Evolutionary conservation across 2,113 vertebrate species (phyloP), one percentile per base, ranked within the genome.

Genomic region (Grammomys dolichurus): DNA sequence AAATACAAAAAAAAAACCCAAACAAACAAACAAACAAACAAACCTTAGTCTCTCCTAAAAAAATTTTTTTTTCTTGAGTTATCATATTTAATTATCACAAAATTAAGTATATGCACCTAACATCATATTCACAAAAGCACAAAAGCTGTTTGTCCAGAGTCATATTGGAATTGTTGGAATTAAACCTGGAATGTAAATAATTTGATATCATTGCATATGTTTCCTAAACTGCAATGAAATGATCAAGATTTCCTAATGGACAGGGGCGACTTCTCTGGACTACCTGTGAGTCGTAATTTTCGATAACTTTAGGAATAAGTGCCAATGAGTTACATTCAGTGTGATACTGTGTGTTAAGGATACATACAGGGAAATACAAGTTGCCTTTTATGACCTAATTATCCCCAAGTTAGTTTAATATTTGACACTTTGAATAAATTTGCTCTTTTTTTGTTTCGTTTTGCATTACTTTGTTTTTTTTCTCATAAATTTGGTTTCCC

Each of bases 231-330:
- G 33, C 9, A 81, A 7, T 72, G 2, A 75, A 92, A 82, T 91
- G 51, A 28, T n/a, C 48, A 89, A 93, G 40, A 36, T 17, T 9
- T 92, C 33, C 92, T n/a, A 93, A 60, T 40, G 5, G 4, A 13
- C 28, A 93, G n/a, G 1, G 20, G 22, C 48, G 43, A 81, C 46
- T 40, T 26, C 19, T 92, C 4, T 46, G 36, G 7, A 89, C 90
- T 90, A 16, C 56, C 77, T 95, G 56, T 76, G 73, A 90, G 31
- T n/a, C 24, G 12, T 88, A 31, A 87, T 5, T 88, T 85, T 93
- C 91, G 48, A 54, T 20, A 95, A 46, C 1, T 22, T 88, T 88
- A 87, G 16, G 24, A 60, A 58, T 58, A 60, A 93, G 12, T 60
- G 3, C 2, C 26, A 97, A 73, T 91, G 26, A 84, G 70, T 89